Evolutionary conservation across 2,888 invertebrate genomes (phyloP), one percentile per base, ranked within the genome.

Genomic region (Rhimphoctona megacephalus): DNA sequence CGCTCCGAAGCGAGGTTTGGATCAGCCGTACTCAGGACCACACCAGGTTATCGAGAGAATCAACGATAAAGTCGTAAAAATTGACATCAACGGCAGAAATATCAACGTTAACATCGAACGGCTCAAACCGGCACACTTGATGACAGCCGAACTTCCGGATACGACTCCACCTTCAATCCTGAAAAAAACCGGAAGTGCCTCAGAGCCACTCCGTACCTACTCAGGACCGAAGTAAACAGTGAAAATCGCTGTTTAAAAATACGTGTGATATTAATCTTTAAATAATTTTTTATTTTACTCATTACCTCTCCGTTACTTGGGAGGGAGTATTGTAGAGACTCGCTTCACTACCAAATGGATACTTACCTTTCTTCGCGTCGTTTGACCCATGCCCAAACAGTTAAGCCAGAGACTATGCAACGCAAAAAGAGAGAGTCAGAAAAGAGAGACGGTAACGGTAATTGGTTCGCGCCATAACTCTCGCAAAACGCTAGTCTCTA

Each of bases 11-110:
- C n/a, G n/a, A 66, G 70, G 70, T 1, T 52, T 79, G 0, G 83
- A 79, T 9, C 79, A 39, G 25, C 83, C 79, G 6, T 83, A 77
- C 17, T 25, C 73, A 0, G 85, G 76, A 17, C 85, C 70, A 7
- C 67, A 74, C 46, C 25, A 76, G 36, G 54, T 85, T 9, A 17
- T 85, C 19, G 36, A 57, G 17, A n/a, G 85, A 5, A 4, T 76
- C 4, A 36, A 70, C n/a, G 76, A 85, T 14, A 64, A 66, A 81
- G 43, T 80, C 3, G 80, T 81, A 30, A n/a, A n/a, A n/a, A n/a
- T n/a, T n/a, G n/a, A n/a, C n/a, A n/a, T n/a, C n/a, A n/a, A n/a
- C n/a, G n/a, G n/a, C n/a, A n/a, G n/a, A n/a, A n/a, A n/a, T n/a
- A n/a, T n/a, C n/a, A n/a, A n/a, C n/a, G n/a, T n/a, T n/a, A n/a